Conservation (phyloP, 2,797 vertebrate species). For the Sebastes wilsoni region DNA sequence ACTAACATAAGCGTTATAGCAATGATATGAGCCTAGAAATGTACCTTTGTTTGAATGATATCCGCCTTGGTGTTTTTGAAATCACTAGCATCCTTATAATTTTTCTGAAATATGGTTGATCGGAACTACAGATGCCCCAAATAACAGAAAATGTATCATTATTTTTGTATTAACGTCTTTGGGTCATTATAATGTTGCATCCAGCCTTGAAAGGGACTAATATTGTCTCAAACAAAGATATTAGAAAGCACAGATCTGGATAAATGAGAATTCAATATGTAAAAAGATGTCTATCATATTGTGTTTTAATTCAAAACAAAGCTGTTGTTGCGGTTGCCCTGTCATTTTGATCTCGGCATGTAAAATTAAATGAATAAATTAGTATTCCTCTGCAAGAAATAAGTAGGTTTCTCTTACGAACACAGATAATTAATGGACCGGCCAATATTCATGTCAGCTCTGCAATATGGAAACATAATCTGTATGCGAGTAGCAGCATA, state of each 20-base stretch:
- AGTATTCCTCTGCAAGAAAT: conserved; percentile 3
- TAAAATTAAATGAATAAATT: conserved; percentile 45
- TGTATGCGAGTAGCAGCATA: conserved; percentile 29
- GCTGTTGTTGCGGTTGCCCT: neutral
- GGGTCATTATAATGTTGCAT: conserved; percentile 2
- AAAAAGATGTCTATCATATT: conserved; percentile 1
- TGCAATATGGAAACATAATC: conserved; percentile 50
- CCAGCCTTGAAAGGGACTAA: conserved; percentile 1
- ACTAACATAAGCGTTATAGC: neutral
- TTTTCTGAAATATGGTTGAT: neutral
- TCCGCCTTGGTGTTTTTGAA: neutral
- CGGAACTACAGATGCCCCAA: neutral
- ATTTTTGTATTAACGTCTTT: neutral
- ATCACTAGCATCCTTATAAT: neutral
- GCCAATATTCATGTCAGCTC: conserved; percentile 46
- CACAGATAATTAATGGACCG: conserved; percentile 46
- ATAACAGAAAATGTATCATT: conserved; percentile 3
- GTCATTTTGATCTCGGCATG: conserved; percentile 30
- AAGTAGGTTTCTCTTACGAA: conserved; percentile 13
- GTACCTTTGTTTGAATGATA: neutral
- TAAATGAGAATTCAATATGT: conserved; percentile 25
- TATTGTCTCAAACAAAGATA: neutral
- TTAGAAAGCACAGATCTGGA: conserved; percentile 19
- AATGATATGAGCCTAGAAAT: conserved; percentile 1
- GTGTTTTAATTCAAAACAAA: conserved; percentile 28